These are phyloP conservation scores for Siphlonurus alternatus DNA, from an alignment of 2,888 invertebrate genomes.

Conservation along the genomic window DNA sequence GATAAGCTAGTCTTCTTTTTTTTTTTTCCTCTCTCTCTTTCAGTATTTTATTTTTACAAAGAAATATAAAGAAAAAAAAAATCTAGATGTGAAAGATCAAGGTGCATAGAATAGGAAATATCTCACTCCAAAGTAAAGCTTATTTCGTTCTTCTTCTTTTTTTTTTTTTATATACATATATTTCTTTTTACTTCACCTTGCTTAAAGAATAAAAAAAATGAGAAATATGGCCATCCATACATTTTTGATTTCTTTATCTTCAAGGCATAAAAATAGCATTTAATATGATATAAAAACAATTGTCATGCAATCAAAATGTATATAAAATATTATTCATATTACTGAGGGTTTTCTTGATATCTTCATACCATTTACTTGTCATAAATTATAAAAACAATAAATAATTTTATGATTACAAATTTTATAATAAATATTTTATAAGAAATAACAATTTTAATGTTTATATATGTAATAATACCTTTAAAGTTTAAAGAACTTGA, in stretches of 20 bases:
- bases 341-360: background rate
- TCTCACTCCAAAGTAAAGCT: background rate
- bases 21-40: background rate
- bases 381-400: background rate
- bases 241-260: background rate
- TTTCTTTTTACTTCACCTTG: background rate
- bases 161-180: no score
- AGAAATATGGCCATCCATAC: background rate
- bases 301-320: background rate
- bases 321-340: background rate
- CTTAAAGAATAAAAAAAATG: no score
- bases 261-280: background rate
- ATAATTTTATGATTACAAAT: no score
- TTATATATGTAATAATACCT: no score
- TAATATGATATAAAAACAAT: background rate
- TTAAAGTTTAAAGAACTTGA: no score
- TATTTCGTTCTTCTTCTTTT: background rate
- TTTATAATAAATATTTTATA: no score
- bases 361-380: background rate
- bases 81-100: background rate
- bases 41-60: background rate
- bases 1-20: background rate
- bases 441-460: no score
- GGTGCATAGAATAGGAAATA: background rate
- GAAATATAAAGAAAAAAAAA: background rate